Conservation (phyloP, 2,113 vertebrate species). For the Clupea harengus region DNA sequence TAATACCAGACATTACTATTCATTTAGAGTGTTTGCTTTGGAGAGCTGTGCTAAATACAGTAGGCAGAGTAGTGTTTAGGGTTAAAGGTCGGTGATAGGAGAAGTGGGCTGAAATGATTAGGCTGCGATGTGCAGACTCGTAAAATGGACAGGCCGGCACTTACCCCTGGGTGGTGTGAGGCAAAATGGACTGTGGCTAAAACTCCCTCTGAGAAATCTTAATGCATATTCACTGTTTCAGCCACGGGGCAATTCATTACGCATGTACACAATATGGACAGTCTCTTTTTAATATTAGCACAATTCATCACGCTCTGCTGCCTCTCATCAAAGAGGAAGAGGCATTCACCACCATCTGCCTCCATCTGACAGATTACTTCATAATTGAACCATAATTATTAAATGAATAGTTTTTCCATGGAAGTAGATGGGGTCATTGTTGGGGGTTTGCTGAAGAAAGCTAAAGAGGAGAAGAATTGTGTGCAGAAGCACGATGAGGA, state of each 20-base stretch:
- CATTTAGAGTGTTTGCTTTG: not conserved
- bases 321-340: slow-evolving; percentile 4
- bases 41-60: not conserved
- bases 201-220: not conserved
- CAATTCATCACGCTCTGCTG: not conserved
- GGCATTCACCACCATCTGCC: slow-evolving; percentile 12
- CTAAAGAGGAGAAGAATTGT: not conserved
- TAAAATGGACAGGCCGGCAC: not conserved
- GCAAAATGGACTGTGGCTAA: not conserved
- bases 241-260: not conserved
- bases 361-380: not conserved
- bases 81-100: not conserved
- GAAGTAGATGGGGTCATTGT: slow-evolving; percentile 41
- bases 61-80: not conserved
- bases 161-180: not conserved
- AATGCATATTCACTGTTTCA: not conserved
- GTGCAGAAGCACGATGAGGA: not conserved
- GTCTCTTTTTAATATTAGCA: not conserved
- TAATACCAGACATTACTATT: too few species aligned
- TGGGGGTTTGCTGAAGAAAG: not conserved
- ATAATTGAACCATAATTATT: slow-evolving; percentile 15
- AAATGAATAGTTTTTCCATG: not conserved
- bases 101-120: not conserved
- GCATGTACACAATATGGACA: not conserved
- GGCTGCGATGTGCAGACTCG: not conserved